These are phyloP conservation scores for Tetropium fuscum DNA, from an alignment of 2,888 invertebrate genomes.

Conservation along the genomic window DNA sequence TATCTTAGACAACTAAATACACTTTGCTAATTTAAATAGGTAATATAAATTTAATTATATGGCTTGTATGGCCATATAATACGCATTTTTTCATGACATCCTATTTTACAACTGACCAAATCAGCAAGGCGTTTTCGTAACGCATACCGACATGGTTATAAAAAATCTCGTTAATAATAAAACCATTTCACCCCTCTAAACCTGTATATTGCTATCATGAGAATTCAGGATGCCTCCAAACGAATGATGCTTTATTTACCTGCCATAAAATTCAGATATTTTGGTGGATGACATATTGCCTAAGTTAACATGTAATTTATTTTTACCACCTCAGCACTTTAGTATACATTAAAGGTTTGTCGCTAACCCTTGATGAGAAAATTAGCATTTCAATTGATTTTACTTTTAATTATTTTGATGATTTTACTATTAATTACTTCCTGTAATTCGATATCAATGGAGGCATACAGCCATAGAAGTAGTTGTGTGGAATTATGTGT, in stretches of 20 bases:
- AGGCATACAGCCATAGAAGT: no score
- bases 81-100: background rate
- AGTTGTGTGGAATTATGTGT: no score
- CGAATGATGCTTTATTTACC: background rate
- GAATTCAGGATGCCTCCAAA: background rate
- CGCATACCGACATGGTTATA: background rate
- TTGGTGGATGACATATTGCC: background rate
- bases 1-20: no score
- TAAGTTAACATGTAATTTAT: constrained; percentile 12
- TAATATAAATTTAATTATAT: background rate
- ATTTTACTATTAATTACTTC: no score
- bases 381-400: no score
- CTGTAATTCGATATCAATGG: no score
- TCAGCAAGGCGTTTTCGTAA: background rate
- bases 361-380: no score
- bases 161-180: background rate
- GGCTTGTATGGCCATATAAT: background rate
- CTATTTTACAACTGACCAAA: background rate
- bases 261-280: constrained; percentile 9
- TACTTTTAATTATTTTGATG: no score
- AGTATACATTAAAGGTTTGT: background rate
- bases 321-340: background rate
- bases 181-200: background rate
- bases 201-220: constrained; percentile 5
- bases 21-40: no score